These are phyloP conservation scores for Agrotis exclamationis DNA, from an alignment of 2,888 invertebrate genomes.

Conservation along the genomic window DNA sequence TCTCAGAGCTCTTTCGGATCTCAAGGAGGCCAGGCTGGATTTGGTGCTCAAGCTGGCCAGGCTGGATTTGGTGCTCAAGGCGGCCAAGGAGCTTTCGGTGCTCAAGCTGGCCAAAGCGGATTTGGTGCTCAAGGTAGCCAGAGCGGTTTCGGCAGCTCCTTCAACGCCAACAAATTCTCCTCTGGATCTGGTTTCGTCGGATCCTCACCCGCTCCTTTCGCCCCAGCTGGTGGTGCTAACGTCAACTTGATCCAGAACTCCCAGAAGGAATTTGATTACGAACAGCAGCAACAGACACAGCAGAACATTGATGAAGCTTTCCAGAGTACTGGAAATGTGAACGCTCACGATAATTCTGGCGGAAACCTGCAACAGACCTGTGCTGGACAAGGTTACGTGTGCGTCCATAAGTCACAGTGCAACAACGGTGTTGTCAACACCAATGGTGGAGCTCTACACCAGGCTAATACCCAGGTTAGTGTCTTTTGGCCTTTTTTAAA, in stretches of 20 bases:
- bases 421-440: constrained; percentile 91
- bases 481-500: too few relatives aligned
- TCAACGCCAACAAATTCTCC: constrained; percentile 70
- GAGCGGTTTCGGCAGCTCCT: constrained; percentile 31
- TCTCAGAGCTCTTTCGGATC: constrained; percentile 19
- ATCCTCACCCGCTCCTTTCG: constrained; percentile 84
- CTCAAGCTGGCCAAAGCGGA: constrained; percentile 14
- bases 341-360: constrained; percentile 75
- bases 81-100: constrained; percentile 49
- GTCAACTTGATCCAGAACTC: constrained; percentile 82
- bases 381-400: constrained; percentile 91
- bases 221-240: constrained; percentile 77
- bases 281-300: constrained; percentile 80
- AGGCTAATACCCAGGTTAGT: constrained; percentile 91
- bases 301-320: constrained; percentile 83
- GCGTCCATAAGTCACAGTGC: constrained; percentile 92
- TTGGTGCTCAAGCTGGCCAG: constrained; percentile 26
- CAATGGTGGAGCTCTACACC: constrained; percentile 86
- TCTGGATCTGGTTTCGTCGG: constrained; percentile 78
- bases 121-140: constrained; percentile 31
- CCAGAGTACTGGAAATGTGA: constrained; percentile 80
- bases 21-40: constrained; percentile 40
- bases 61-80: constrained; percentile 31
- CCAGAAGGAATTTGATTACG: constrained; percentile 82
- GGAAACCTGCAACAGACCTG: constrained; percentile 90